Evolutionary conservation across 2,888 invertebrate species (phyloP).

Genomic region (Acanthosepion lycidas): DNA sequence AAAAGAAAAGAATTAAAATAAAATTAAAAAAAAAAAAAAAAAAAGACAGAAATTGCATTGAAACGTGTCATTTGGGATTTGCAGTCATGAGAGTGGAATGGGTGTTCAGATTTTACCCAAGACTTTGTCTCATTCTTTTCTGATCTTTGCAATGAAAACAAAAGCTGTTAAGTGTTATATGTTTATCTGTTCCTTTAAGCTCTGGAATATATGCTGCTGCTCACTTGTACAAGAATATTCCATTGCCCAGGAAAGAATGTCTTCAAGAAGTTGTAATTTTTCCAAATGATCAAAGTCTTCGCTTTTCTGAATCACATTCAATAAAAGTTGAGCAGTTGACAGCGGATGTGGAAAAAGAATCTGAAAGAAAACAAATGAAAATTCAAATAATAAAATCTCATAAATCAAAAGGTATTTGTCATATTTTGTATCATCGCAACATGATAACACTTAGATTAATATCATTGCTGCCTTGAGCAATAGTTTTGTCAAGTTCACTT

Average conservation of each 20-base stretch:
- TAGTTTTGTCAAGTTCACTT: too few relatives aligned
- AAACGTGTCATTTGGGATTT: slow-evolving; percentile 9
- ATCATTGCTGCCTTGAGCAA: too few relatives aligned
- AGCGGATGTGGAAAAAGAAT: slow-evolving; percentile 65
- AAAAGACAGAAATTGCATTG: slow-evolving; percentile 4
- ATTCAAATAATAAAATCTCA: slow-evolving; percentile 53
- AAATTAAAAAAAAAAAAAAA: too few relatives aligned
- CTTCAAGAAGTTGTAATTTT: slow-evolving; percentile 57
- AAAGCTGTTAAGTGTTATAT: not conserved
- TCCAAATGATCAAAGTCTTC: slow-evolving; percentile 55
- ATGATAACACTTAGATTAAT: too few relatives aligned
- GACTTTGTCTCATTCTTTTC: not conserved
- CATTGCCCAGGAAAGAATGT: slow-evolving; percentile 59
- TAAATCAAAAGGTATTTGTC: too few relatives aligned
- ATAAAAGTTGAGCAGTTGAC: slow-evolving; percentile 59
- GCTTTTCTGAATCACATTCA: slow-evolving; percentile 59
- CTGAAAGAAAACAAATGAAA: slow-evolving; percentile 49
- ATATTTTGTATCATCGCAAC: too few relatives aligned
- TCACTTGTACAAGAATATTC: slow-evolving; percentile 64
- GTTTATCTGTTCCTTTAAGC: slow-evolving; percentile 46
- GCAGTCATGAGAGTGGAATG: slow-evolving; percentile 20
- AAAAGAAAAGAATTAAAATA: too few relatives aligned
- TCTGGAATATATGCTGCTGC: slow-evolving; percentile 58
- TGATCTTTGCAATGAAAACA: not conserved
- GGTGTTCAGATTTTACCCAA: not conserved